Evolutionary conservation across 2,888 invertebrate genomes (phyloP).

Genomic region (Hydrotaea cyrtoneurina): DNA sequence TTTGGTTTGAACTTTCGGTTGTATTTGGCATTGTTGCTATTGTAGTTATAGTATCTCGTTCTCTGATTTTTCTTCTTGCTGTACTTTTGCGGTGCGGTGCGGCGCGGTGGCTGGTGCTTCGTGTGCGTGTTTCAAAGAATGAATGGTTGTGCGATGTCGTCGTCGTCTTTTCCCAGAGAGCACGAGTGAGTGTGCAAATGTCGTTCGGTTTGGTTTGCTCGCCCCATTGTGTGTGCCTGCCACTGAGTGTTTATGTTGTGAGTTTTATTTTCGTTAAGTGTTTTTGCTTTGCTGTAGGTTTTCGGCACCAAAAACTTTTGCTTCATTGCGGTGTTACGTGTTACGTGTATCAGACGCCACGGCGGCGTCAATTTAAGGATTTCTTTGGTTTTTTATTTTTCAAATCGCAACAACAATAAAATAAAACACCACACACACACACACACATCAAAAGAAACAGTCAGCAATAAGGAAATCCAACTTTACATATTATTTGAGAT

Average conservation of each 20-base stretch:
- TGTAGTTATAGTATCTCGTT: not conserved
- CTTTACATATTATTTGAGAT: constrained; percentile 48
- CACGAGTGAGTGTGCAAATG: not conserved
- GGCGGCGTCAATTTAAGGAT: constrained; percentile 69
- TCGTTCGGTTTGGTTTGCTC: not conserved
- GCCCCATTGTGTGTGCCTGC: not conserved
- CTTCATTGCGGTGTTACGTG: constrained; percentile 81
- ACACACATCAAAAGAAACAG: constrained; percentile 30
- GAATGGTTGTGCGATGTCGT: constrained; percentile 23
- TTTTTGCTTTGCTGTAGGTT: constrained; percentile 57
- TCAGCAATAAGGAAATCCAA: constrained; percentile 37
- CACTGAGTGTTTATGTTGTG: constrained; percentile 44
- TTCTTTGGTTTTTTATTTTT: constrained; percentile 55
- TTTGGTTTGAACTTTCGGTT: constrained; percentile 17
- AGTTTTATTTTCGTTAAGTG: constrained; percentile 59
- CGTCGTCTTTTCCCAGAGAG: constrained; percentile 22
- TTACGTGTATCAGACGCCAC: constrained; percentile 80
- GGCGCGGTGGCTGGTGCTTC: not conserved
- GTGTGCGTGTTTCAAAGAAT: not conserved
- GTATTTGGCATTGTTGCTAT: constrained; percentile 18
- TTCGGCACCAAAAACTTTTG: constrained; percentile 74
- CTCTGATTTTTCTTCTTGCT: not conserved
- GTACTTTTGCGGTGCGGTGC: not conserved
- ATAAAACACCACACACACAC: constrained; percentile 26
- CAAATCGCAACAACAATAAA: constrained; percentile 31